phyloP scores from a whole-genome alignment of 2,797 vertebrate species.

The Parambassis ranga region DNA sequence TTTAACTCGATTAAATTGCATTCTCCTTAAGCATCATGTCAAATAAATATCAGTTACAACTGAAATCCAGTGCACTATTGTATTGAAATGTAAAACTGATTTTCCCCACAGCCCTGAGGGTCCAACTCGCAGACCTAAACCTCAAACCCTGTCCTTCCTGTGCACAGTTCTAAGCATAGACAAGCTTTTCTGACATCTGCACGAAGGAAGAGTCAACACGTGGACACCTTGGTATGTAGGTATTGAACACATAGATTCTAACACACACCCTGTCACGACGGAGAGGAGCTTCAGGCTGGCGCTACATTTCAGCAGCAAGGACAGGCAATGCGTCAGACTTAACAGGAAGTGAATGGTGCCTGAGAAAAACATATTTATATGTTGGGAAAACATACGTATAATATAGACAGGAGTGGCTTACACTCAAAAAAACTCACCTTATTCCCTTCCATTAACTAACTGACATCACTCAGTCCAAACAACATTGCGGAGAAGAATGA shows the following conservation, averaged over 20 bases:
- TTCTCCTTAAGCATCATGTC: slow-evolving; percentile 44
- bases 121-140: slow-evolving; percentile 32
- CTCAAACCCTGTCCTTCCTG: slow-evolving; percentile 3
- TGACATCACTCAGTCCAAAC: slow-evolving; percentile 39
- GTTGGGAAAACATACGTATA: neutral
- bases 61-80: slow-evolving; percentile 19
- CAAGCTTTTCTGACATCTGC: slow-evolving; percentile 26
- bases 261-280: slow-evolving; percentile 18
- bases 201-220: slow-evolving; percentile 19
- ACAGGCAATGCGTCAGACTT: slow-evolving; percentile 29
- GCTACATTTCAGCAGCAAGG: slow-evolving; percentile 38
- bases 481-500: slow-evolving; percentile 45
- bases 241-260: slow-evolving; percentile 5
- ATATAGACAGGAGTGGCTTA: slow-evolving; percentile 30
- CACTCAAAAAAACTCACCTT: slow-evolving; percentile 10
- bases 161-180: slow-evolving; percentile 19
- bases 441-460: slow-evolving; percentile 27
- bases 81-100: slow-evolving; percentile 21
- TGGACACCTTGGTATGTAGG: slow-evolving; percentile 14
- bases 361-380: slow-evolving; percentile 20
- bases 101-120: slow-evolving; percentile 36
- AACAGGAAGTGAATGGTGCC: slow-evolving; percentile 6
- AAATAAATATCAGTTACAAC: slow-evolving; percentile 32
- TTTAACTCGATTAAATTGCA: slow-evolving; percentile 46
- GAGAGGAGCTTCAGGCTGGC: slow-evolving; percentile 16